phyloP scores from a whole-genome alignment of 2,113 vertebrate genomes.

The Cyrtonyx montezumae region DNA sequence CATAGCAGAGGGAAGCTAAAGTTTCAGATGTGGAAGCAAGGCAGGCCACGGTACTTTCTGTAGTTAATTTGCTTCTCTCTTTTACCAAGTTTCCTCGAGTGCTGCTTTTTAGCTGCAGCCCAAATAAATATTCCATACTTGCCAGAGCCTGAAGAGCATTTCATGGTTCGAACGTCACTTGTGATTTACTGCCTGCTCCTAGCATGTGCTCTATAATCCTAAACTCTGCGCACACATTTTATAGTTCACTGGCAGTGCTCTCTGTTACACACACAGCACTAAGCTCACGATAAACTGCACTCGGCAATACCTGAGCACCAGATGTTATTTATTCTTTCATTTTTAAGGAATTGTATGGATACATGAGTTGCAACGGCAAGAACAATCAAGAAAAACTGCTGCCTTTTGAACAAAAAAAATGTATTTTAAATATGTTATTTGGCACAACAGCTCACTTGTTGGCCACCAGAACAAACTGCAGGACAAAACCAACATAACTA shows the following conservation, averaged over 20 bases:
- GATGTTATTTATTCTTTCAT: not conserved
- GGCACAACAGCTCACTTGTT: not conserved
- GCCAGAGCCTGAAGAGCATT: conserved; percentile 40
- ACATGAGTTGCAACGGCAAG: not conserved
- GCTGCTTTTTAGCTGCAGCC: conserved; percentile 11
- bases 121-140: conserved; percentile 5
- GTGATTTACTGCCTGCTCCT: conserved; percentile 49
- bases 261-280: not conserved
- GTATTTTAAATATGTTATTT: not conserved
- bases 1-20: conserved; percentile 15
- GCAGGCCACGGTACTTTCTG: not conserved
- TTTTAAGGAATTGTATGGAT: not conserved
- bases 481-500: not conserved
- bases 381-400: not conserved
- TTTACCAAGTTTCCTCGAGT: not conserved
- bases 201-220: conserved; percentile 20
- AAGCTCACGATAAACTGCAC: not conserved
- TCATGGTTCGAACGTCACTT: conserved; percentile 51
- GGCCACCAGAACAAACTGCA: not conserved
- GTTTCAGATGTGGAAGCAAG: conserved; percentile 14
- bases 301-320: not conserved
- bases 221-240: not conserved
- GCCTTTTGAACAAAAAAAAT: not conserved
- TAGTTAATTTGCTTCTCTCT: conserved; percentile 34
- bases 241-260: not conserved